These are phyloP conservation scores for Myotis brandtii DNA, from an alignment of 2,113 vertebrate genomes.

Conservation along the genomic window DNA sequence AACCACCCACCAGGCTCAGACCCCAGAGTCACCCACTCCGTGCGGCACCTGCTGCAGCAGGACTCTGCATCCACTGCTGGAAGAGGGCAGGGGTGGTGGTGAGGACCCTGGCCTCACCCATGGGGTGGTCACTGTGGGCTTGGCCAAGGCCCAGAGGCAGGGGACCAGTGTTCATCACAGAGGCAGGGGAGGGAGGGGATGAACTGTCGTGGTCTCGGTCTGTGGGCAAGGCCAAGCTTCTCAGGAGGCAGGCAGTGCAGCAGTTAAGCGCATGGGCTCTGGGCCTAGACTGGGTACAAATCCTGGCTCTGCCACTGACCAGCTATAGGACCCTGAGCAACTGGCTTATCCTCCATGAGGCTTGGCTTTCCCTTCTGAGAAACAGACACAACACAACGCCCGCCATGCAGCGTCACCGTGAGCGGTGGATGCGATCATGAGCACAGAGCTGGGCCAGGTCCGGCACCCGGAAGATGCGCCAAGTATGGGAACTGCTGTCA, in stretches of 20 bases:
- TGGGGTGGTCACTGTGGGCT: constrained; percentile 86
- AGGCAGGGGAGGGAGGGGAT: background rate
- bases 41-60: background rate
- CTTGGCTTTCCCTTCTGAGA: background rate
- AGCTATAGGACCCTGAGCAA: background rate
- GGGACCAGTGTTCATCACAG: background rate
- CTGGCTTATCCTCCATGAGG: background rate
- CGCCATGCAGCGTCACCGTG: accelerated
- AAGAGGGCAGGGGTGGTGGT: background rate
- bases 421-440: accelerated
- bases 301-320: background rate
- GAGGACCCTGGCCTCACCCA: background rate
- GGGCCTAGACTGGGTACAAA: background rate
- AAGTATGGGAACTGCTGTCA: accelerated
- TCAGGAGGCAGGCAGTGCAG: background rate
- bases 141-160: constrained; percentile 84
- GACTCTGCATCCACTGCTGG: background rate
- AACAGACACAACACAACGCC: background rate
- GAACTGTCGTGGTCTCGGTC: background rate
- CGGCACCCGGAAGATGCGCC: accelerated
- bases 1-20: background rate
- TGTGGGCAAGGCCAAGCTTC: background rate
- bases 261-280: background rate
- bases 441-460: background rate
- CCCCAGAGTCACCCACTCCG: background rate